Conservation (phyloP, 2,888 invertebrate genomes). For the Hetaerina titia region DNA sequence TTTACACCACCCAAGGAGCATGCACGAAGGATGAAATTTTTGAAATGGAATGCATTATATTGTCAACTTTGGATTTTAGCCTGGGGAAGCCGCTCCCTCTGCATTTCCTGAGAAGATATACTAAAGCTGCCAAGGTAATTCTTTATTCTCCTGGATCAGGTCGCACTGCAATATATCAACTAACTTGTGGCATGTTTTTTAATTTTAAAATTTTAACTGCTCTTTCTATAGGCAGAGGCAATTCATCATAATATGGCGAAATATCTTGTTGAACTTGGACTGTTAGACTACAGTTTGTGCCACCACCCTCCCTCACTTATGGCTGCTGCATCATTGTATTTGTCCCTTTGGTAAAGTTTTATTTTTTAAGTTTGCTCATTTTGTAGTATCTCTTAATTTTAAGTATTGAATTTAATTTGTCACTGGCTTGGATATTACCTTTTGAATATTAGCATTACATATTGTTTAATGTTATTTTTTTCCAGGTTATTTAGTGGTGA, state of each 20-base stretch:
- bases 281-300: constrained; percentile 89
- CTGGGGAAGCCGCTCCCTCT: constrained; percentile 92
- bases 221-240: constrained; percentile 81
- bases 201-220: constrained; percentile 68
- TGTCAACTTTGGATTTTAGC: constrained; percentile 87
- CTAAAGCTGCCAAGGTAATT: constrained; percentile 79
- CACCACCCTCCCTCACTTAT: constrained; percentile 90
- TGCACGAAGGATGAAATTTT: constrained; percentile 89
- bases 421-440: background rate
- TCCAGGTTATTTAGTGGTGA: constrained; percentile 56
- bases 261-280: constrained; percentile 92
- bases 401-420: background rate
- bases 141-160: background rate
- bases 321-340: constrained; percentile 89
- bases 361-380: constrained; percentile 36
- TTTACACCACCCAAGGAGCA: constrained; percentile 93
- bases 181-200: constrained; percentile 34
- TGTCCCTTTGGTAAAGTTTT: constrained; percentile 82
- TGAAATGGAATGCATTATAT: constrained; percentile 89
- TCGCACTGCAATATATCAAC: constrained; percentile 57
- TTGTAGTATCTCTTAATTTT: constrained; percentile 37
- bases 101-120: constrained; percentile 91
- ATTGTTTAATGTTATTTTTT: constrained; percentile 28
- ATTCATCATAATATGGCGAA: constrained; percentile 90
- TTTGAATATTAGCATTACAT: background rate